Percentiles rank a stretch among this genome's conserved stretches.
Evolutionary conservation across 2,113 vertebrate species (phyloP).

Genomic region (Panurus biarmicus): DNA sequence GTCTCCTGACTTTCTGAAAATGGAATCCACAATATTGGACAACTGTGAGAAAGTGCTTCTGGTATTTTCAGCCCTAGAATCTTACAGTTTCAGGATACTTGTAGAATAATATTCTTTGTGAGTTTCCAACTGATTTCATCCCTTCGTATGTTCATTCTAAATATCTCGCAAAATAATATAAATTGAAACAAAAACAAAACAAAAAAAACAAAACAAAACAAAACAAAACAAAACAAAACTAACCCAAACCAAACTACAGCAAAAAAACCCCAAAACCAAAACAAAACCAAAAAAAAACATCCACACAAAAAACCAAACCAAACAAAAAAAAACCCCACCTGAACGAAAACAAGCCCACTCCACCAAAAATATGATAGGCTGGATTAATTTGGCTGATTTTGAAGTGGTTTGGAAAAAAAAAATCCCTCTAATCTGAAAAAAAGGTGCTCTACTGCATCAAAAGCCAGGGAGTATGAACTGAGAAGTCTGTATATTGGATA

Average conservation of each 20-base stretch:
- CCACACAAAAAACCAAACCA: neutral
- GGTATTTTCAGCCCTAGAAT: neutral
- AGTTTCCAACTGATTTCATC: neutral
- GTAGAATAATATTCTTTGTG: neutral
- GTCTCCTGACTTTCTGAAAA: neutral
- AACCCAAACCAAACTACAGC: no score
- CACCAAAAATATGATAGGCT: neutral
- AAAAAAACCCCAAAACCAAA: neutral
- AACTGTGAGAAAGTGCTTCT: neutral
- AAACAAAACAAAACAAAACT: neutral
- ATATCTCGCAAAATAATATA: neutral
- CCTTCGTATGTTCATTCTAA: neutral
- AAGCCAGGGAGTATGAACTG: neutral
- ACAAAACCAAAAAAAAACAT: neutral
- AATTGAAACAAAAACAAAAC: neutral
- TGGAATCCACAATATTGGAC: neutral
- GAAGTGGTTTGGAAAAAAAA: neutral
- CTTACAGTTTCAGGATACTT: neutral
- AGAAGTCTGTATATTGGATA: neutral
- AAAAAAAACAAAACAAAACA: neutral
- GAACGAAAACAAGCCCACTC: neutral
- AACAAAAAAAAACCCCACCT: neutral
- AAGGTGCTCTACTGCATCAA: neutral
- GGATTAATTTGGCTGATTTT: neutral
- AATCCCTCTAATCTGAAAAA: neutral